Conservation (phyloP, 2,888 invertebrate genomes). For the Pseudococcus longispinus region DNA sequence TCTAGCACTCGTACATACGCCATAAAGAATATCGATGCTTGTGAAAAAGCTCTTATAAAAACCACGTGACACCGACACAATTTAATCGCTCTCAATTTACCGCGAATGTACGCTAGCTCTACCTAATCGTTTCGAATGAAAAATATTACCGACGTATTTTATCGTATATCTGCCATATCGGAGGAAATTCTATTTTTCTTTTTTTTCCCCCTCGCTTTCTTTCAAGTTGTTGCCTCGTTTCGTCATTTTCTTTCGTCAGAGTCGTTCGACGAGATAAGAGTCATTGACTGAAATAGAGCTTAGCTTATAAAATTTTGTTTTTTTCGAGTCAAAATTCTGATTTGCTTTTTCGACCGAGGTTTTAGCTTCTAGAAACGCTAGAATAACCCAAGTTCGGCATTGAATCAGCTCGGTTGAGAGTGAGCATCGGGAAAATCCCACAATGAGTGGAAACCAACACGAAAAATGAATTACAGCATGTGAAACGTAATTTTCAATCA, state of each 20-base stretch:
- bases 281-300: not conserved
- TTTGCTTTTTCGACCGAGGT: no score
- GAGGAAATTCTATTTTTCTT: not conserved
- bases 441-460: not conserved
- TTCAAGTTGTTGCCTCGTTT: not conserved
- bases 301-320: not conserved
- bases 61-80: not conserved
- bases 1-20: not conserved
- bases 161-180: not conserved
- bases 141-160: not conserved
- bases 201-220: no score
- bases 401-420: no score
- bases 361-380: no score
- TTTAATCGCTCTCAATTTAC: constrained; percentile 28
- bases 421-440: not conserved
- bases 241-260: not conserved
- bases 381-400: no score
- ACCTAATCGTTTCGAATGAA: not conserved
- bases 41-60: not conserved
- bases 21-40: not conserved
- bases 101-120: not conserved
- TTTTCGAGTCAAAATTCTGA: not conserved
- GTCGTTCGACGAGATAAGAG: not conserved
- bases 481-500: no score
- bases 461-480: not conserved